phyloP scores from a whole-genome alignment of 2,113 vertebrate genomes.

The Girardinichthys multiradiatus region DNA sequence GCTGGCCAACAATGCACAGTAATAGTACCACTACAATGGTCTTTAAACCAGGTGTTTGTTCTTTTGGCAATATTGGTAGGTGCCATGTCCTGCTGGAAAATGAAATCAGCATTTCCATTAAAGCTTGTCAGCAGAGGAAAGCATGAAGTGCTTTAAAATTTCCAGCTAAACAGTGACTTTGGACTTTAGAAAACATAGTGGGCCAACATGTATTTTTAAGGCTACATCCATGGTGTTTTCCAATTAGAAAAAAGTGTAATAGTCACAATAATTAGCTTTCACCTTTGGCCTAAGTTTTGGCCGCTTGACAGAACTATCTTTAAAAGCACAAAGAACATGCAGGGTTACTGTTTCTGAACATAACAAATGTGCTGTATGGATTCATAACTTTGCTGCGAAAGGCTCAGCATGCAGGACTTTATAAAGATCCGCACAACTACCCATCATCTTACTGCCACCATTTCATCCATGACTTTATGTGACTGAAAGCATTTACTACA shows the following conservation, averaged over 20 bases:
- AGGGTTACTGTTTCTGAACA: conserved; percentile 46
- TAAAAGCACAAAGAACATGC: conserved; percentile 14
- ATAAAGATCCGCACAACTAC: conserved; percentile 57
- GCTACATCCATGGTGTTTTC: no score
- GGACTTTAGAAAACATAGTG: no score
- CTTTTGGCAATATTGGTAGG: no score
- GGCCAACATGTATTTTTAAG: background rate
- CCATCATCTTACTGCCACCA: conserved; percentile 54
- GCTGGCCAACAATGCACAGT: no score
- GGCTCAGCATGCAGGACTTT: conserved; percentile 52
- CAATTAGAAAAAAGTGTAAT: conserved; percentile 42
- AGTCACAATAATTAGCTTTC: conserved; percentile 31
- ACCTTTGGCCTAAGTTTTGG: conserved; percentile 40
- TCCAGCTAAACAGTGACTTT: no score
- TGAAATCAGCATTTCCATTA: no score
- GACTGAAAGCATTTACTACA: conserved; percentile 77
- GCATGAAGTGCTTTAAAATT: no score
- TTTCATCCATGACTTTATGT: conserved; percentile 71
- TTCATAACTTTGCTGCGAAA: conserved; percentile 43
- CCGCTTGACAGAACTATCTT: conserved; percentile 30
- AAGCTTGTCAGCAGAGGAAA: no score
- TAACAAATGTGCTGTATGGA: conserved; percentile 30
- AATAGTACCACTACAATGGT: no score
- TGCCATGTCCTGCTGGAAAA: no score
- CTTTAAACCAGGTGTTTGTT: no score